Evolutionary conservation across 2,797 vertebrate genomes (phyloP), one percentile per base, ranked within the genome.

Genomic region (Sphenodon punctatus): DNA sequence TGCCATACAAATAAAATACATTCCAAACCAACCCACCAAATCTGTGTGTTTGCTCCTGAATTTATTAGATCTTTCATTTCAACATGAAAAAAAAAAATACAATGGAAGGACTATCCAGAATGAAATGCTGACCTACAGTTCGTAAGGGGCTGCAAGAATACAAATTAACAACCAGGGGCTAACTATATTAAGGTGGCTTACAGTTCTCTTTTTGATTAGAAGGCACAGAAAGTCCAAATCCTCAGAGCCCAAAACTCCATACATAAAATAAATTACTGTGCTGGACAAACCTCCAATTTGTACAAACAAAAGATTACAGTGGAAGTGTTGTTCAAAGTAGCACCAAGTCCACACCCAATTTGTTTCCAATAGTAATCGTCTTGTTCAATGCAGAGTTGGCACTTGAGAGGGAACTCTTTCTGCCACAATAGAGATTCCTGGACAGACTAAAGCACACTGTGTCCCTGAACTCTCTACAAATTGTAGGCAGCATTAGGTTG

Each of bases 341-440:
- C 97, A 98, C 97, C 97, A 93, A 95, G n/a, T 96, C 95, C 92
- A 95, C 93, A 96, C 79, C 91, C n/a, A n/a, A n/a, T n/a, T n/a
- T 66, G 71, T 88, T 87, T 89, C 83, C 82, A 76, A 82, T 19
- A 39, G 1, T 14, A n/a, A 80, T 65, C 59, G 27, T 85, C 77
- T 74, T 23, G 64, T 22, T 85, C 71, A 67, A 81, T 76, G 36
- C 60, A 46, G 4, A 22, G 32, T 90, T 95, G 95, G 93, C 93
- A 95, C 92, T 90, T 67, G 60, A 87, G 88, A 80, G 80, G 89
- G 81, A 82, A 88, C 43, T 43, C 59, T 67, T 78, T 76, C 72
- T 90, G 88, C 65, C 84, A 83, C 63, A 46, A 82, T 74, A 88
- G 93, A 90, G 87, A 80, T 61, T 84, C 87, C 88, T 87, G 83